Evolutionary conservation across 1,140 invertebrate species (phyloP).

Genomic region (Battus philenor): DNA sequence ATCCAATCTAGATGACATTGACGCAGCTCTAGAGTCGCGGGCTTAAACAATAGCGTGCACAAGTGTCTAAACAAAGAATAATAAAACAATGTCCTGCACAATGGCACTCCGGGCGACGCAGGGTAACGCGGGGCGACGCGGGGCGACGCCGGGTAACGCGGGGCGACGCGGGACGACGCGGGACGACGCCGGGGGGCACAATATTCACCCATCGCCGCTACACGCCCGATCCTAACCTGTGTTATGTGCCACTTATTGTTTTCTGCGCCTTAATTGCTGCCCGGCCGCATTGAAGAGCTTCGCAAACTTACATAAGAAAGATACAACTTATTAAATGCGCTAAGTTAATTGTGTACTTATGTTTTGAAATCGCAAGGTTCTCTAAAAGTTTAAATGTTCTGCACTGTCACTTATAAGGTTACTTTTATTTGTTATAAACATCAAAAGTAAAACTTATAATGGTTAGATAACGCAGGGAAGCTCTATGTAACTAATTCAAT

Average conservation of each 20-base stretch:
- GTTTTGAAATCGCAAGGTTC: too few species aligned
- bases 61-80: constrained; percentile 41
- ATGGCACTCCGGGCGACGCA: constrained; percentile 25
- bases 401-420: too few species aligned
- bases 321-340: too few species aligned
- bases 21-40: constrained; percentile 21
- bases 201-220: constrained; percentile 10
- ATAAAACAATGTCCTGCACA: constrained; percentile 23
- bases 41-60: constrained; percentile 36
- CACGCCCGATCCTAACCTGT: constrained; percentile 2
- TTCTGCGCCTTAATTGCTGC: background rate
- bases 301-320: too few species aligned
- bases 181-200: constrained; percentile 17
- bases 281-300: background rate
- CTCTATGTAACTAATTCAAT: too few species aligned
- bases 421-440: too few species aligned
- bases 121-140: constrained; percentile 24
- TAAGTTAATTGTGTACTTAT: too few species aligned
- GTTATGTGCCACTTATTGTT: constrained; percentile 3
- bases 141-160: constrained; percentile 22
- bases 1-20: constrained; percentile 34
- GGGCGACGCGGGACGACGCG: constrained; percentile 16
- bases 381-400: too few species aligned
- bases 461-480: too few species aligned
- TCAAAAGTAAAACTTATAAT: too few species aligned